Evolutionary conservation across 1,140 invertebrate species (phyloP), one percentile per base, ranked within the genome.

Genomic region (Pseudomyrmex dendroicus): DNA sequence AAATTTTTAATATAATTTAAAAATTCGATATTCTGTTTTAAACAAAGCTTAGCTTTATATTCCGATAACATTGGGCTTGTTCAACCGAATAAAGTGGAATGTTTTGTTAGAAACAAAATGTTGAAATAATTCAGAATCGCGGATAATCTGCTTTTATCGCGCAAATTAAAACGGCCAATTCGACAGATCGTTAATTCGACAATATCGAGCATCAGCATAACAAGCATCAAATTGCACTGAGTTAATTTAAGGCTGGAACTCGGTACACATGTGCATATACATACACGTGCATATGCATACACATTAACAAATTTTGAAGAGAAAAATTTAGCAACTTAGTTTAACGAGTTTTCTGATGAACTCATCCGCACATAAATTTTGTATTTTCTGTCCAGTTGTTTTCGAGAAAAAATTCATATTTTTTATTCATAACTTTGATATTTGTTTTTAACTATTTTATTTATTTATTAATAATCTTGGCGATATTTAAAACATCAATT

Each of bases 151-250:
- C 59, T 89, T 85, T 84, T 82, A 89, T 87, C 61, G 80, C 25
- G 59, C 82, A 91, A 90, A 91, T 91, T 91, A 91, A 91, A 91
- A 91, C 84, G 83, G 73, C 82, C 83, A 82, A 87, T 74, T 83
- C 74, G 46, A 52, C 68, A 63, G 80, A 76, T 77, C 88, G 88
- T 91, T 91, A 91, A 91, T 89, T 89, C 84, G 77, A 80, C 86
- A 86, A 84, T 87, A 85, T 85, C 82, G 50, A 54, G 50, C 73
- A 76, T 86, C 85, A 72, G 70, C 85, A 85, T 89, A 89, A 88
- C 87, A 89, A 90, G 86, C 86, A 59, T 89, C 83, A 74, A 84
- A 82, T 84, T 83, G 85, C 77, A 50, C 22, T 54, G n/a, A 59
- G 67, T 67, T 73, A 82, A 84, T 82, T 56, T 57, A 63, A 52